These are phyloP conservation scores for Cebus imitator DNA, from an alignment of 2,113 vertebrate species.

Conservation along the genomic window DNA sequence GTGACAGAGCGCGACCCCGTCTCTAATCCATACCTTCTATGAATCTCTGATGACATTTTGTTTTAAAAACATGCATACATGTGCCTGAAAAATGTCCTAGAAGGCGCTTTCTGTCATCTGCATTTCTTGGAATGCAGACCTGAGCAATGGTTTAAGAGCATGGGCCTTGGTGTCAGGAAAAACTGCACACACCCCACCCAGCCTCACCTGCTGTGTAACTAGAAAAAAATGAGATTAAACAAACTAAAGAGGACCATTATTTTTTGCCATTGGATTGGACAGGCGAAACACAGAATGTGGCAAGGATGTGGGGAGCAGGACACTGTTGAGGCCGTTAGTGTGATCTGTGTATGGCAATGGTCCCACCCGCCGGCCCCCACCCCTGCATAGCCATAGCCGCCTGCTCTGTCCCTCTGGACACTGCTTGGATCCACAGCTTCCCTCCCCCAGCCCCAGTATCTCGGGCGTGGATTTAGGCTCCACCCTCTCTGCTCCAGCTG, in stretches of 20 bases:
- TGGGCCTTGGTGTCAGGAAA: not conserved
- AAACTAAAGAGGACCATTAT: not conserved
- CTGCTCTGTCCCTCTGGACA: not conserved
- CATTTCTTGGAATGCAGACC: not conserved
- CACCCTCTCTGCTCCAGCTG: not conserved
- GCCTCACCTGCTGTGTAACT: not conserved
- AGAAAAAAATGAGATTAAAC: not conserved
- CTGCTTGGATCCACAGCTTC: not conserved
- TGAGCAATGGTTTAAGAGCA: not conserved
- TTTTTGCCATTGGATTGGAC: not conserved
- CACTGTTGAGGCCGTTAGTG: not conserved
- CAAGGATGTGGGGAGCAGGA: not conserved
- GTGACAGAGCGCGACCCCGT: too few relatives aligned
- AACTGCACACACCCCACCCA: not conserved
- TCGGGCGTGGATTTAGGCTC: not conserved
- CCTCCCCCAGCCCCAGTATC: not conserved
- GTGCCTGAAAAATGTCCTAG: not conserved
- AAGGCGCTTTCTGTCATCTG: too few relatives aligned
- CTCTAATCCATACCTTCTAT: not conserved
- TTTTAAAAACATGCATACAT: not conserved
- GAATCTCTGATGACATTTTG: not conserved
- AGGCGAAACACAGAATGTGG: not conserved
- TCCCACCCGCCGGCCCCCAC: rapidly evolving
- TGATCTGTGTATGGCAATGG: not conserved
- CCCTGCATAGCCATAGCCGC: too few relatives aligned